Evolutionary conservation across 2,888 invertebrate species (phyloP).

Genomic region (Deilephila porcellus): DNA sequence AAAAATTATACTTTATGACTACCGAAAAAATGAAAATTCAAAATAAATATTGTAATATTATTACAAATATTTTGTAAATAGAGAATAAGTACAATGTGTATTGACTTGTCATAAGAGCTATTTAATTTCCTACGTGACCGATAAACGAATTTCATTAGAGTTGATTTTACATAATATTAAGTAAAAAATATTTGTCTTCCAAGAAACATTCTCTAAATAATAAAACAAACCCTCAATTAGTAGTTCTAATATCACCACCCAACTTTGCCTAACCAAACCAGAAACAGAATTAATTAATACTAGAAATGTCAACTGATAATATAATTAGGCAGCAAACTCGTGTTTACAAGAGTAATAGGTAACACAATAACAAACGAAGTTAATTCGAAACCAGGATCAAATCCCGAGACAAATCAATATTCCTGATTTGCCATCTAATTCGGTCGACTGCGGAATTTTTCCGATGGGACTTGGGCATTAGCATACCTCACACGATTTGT

Average conservation of each 20-base stretch:
- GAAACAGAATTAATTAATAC: constrained; percentile 32
- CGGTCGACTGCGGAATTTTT: constrained; percentile 70
- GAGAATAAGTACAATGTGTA: no score
- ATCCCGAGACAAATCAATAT: constrained; percentile 79
- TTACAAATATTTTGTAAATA: no score
- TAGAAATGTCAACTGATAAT: constrained; percentile 39
- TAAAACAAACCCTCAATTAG: background rate
- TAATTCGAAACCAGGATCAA: constrained; percentile 54
- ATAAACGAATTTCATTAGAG: no score
- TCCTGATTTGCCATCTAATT: constrained; percentile 78
- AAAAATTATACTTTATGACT: no score
- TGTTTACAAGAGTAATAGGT: constrained; percentile 52
- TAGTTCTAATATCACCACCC: background rate
- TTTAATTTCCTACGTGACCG: no score
- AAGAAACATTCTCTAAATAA: no score
- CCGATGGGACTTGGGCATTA: constrained; percentile 75
- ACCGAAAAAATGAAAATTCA: no score
- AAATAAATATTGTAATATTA: no score
- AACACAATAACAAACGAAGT: constrained; percentile 56
- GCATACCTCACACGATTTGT: constrained; percentile 55
- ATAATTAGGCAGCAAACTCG: constrained; percentile 39
- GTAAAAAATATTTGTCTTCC: no score
- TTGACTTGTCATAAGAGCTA: no score
- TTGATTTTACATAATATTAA: no score
- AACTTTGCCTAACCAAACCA: background rate